A percentile compares a stretch with the other conserved stretches of the same genome.
phyloP scores from a whole-genome alignment of 2,113 vertebrate genomes.

The Panurus biarmicus region DNA sequence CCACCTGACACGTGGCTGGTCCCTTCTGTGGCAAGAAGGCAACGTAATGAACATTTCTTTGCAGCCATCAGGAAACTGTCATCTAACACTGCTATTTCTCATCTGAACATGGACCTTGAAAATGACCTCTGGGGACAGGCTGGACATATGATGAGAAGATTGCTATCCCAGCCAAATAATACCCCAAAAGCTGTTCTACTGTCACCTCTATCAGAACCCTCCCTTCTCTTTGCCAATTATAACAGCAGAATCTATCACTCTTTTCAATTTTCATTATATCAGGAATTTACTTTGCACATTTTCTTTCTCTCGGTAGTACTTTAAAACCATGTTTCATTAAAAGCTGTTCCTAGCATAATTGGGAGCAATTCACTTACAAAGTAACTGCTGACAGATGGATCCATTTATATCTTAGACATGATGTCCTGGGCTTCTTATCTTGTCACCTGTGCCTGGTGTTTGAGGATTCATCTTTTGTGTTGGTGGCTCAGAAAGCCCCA shows the following conservation, averaged over 20 bases:
- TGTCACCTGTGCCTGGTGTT: constrained; percentile 1
- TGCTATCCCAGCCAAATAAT: constrained; percentile 3
- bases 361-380: constrained; percentile 35
- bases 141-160: constrained; percentile 28
- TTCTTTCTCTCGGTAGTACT: neutral
- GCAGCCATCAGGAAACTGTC: constrained; percentile 5
- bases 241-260: neutral
- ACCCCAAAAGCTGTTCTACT: neutral
- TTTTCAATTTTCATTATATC: constrained; percentile 24
- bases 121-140: constrained; percentile 13
- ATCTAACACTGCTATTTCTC: neutral
- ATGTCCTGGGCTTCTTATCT: constrained; percentile 4
- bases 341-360: constrained; percentile 30
- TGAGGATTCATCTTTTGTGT: neutral
- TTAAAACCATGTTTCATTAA: constrained; percentile 37
- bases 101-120: neutral
- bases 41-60: neutral
- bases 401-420: neutral
- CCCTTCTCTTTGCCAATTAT: constrained; percentile 10
- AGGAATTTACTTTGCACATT: constrained; percentile 19
- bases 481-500: neutral
- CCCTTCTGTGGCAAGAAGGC: neutral
- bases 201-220: neutral
- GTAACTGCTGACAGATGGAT: constrained; percentile 24
- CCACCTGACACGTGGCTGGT: neutral